Conservation (phyloP, 2,888 invertebrate genomes). For the Junonia oenone region DNA sequence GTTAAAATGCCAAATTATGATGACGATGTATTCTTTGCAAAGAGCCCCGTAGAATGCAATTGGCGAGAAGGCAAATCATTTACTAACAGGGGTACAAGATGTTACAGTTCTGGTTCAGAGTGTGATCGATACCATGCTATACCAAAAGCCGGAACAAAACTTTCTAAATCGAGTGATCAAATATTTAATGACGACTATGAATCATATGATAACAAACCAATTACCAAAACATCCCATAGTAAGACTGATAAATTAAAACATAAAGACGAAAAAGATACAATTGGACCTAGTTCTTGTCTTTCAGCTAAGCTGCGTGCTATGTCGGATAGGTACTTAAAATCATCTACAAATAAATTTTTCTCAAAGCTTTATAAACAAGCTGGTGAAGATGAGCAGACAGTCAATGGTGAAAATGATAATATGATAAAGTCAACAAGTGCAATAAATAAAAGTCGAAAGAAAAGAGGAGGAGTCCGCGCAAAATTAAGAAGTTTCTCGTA, state of each 20-base stretch:
- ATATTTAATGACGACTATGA: constrained; percentile 76
- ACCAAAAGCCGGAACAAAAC: constrained; percentile 63
- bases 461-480: constrained; percentile 65
- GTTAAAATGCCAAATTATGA: constrained; percentile 69
- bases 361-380: constrained; percentile 82
- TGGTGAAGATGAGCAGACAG: constrained; percentile 52
- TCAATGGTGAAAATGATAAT: constrained; percentile 47
- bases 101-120: constrained; percentile 75
- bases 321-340: constrained; percentile 85
- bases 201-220: constrained; percentile 47
- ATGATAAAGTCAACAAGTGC: constrained; percentile 51
- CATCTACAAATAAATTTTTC: constrained; percentile 83
- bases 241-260: constrained; percentile 73
- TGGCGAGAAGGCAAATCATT: constrained; percentile 67
- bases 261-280: constrained; percentile 68
- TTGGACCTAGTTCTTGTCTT: constrained; percentile 81
- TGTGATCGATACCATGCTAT: constrained; percentile 69
- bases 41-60: constrained; percentile 58
- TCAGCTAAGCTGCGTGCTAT: constrained; percentile 85
- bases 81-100: constrained; percentile 62
- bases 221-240: constrained; percentile 57
- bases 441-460: constrained; percentile 58
- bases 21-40: constrained; percentile 70
- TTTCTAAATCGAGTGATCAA: constrained; percentile 77
- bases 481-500: constrained; percentile 86